Evolutionary conservation across 2,888 invertebrate species (phyloP), one percentile per base, ranked within the genome.

Genomic region (Leptinotarsa haldemani): DNA sequence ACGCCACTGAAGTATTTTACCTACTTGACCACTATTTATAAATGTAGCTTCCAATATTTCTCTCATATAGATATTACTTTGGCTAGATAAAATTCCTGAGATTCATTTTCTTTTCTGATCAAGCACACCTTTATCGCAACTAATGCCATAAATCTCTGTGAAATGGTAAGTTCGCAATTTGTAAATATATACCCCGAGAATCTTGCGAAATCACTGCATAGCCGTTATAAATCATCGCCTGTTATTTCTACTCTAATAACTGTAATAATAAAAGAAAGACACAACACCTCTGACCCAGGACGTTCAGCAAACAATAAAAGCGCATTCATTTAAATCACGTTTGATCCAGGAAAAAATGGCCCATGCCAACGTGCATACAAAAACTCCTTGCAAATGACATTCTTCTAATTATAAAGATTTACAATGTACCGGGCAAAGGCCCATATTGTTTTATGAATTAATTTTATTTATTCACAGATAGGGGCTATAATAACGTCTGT

Each of bases 381-480:
- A 40, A 68, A 68, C 56, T 58, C 40, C 25, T 22, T 15, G n/a
- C 68, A 68, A 56, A 68, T 68, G 68, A 56, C 20, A 46, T 46
- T 56, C 61, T 56, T 71, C 76, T 78, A 78, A 78, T 78, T 76
- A 67, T 61, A 69, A 61, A 69, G 68, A 78, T 78, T 76, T 74
- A 78, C 69, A 70, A 66, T 65, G 71, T 69, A 73, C 68, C 71
- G 70, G 65, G 68, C 61, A 71, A 73, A 76, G 74, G 70, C 73
- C 73, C 78, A 75, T 76, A 78, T 78, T 78, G 76, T 76, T 73
- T 75, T 71, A 71, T 71, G 76, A 72, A 76, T 74, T 74, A 73
- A 71, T 71, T 69, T 71, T 78, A 76, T 76, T 77, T 73, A 76
- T 73, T 74, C 70, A 69, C 71, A 73, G 78, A 74, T 76, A 71